Conservation (phyloP, 1,140 invertebrate species). For the Hyposmocoma kahamanoa region DNA sequence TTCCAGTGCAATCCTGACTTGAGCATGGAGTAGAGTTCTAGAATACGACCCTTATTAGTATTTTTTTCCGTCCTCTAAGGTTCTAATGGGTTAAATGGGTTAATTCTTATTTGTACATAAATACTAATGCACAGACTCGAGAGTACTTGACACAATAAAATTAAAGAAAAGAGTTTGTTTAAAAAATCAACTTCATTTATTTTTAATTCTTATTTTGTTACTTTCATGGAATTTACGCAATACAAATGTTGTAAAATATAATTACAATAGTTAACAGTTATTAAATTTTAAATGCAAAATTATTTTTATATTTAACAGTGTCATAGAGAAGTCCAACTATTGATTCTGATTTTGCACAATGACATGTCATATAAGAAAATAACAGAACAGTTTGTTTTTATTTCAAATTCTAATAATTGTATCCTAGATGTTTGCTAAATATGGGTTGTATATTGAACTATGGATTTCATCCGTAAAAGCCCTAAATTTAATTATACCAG, state of each 20-base stretch:
- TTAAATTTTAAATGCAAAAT: conserved; percentile 69
- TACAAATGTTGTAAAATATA: conserved; percentile 68
- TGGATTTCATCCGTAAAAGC: conserved; percentile 48
- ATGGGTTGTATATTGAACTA: conserved; percentile 24
- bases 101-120: too few species aligned
- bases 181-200: conserved; percentile 70
- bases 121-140: conserved; percentile 32
- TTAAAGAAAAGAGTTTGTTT: background rate
- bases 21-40: too few species aligned
- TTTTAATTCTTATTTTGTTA: conserved; percentile 60
- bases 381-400: background rate
- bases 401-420: background rate
- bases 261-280: conserved; percentile 64
- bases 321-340: conserved; percentile 50
- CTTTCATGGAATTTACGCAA: conserved; percentile 63
- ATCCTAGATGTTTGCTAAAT: conserved; percentile 23
- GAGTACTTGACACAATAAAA: background rate
- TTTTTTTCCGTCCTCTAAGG: too few species aligned
- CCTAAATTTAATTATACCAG: conserved; percentile 46
- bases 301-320: conserved; percentile 48
- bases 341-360: conserved; percentile 14
- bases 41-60: too few species aligned
- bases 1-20: too few species aligned
- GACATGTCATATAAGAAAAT: too few species aligned
- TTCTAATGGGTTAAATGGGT: too few species aligned